These are phyloP conservation scores for Apis laboriosa DNA, from an alignment of 1,140 invertebrate species.

Conservation along the genomic window DNA sequence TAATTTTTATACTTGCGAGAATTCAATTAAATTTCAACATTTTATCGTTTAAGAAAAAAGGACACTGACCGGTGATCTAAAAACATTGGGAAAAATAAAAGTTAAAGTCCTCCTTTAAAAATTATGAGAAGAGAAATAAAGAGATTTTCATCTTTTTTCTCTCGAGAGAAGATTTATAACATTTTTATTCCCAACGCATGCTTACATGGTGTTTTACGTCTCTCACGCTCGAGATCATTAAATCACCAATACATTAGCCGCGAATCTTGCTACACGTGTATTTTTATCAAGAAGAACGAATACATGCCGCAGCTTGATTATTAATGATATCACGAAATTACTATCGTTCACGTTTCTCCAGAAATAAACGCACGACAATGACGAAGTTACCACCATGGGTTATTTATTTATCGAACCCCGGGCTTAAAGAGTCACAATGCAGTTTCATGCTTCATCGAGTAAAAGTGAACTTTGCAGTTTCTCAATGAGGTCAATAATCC, in stretches of 20 bases:
- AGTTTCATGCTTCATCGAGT: constrained; percentile 37
- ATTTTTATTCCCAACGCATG: background rate
- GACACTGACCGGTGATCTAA: background rate
- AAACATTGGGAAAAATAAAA: background rate
- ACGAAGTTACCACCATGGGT: constrained; percentile 7
- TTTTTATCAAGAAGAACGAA: background rate
- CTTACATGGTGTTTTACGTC: background rate
- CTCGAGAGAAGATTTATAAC: background rate
- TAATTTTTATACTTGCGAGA: background rate
- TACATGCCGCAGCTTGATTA: background rate
- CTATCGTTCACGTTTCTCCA: background rate
- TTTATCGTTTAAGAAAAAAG: background rate
- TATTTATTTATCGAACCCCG: constrained; percentile 35
- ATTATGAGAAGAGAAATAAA: constrained; percentile 5
- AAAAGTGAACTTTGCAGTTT: constrained; percentile 32
- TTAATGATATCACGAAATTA: constrained; percentile 17
- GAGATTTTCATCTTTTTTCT: background rate
- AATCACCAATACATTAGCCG: constrained; percentile 11
- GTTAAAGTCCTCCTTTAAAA: background rate
- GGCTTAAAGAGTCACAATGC: constrained; percentile 15
- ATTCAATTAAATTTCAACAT: background rate
- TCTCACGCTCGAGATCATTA: background rate
- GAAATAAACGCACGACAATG: constrained; percentile 31
- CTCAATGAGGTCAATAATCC: constrained; percentile 19
- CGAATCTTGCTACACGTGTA: constrained; percentile 11